These are phyloP conservation scores for Mormoops blainvillei DNA, from an alignment of 2,113 vertebrate species.

Conservation along the genomic window DNA sequence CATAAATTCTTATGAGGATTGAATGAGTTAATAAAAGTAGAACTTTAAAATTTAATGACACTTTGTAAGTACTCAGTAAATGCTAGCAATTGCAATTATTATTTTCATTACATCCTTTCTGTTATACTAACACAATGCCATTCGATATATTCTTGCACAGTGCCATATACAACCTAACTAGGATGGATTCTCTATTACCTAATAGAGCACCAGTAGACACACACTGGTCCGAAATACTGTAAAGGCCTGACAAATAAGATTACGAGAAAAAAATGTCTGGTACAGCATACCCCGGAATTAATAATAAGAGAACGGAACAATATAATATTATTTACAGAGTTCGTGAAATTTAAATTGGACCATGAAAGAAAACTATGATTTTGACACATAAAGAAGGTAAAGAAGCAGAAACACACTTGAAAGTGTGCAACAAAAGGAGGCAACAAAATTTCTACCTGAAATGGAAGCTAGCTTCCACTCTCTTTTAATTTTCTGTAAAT, in stretches of 20 bases:
- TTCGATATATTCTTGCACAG: neutral
- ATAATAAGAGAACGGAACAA: neutral
- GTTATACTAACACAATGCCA: neutral
- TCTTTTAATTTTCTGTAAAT: neutral
- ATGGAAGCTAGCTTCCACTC: neutral
- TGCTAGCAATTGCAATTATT: neutral
- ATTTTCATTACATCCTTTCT: neutral
- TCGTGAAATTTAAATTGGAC: neutral
- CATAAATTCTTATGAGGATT: neutral
- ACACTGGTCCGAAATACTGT: neutral
- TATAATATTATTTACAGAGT: neutral
- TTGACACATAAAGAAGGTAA: neutral
- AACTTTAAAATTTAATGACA: neutral
- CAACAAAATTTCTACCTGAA: neutral
- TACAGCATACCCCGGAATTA: neutral
- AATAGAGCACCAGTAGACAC: neutral
- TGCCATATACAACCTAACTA: neutral
- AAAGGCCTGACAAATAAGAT: neutral
- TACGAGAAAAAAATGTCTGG: neutral
- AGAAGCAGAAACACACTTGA: neutral
- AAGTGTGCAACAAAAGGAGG: neutral
- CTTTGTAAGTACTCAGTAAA: neutral
- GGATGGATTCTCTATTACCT: neutral
- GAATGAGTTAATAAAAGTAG: neutral
- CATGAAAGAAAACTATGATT: neutral